These are phyloP conservation scores for Halocynthia aurantium DNA, from an alignment of 23 tunicate species.

Conservation along the genomic window DNA sequence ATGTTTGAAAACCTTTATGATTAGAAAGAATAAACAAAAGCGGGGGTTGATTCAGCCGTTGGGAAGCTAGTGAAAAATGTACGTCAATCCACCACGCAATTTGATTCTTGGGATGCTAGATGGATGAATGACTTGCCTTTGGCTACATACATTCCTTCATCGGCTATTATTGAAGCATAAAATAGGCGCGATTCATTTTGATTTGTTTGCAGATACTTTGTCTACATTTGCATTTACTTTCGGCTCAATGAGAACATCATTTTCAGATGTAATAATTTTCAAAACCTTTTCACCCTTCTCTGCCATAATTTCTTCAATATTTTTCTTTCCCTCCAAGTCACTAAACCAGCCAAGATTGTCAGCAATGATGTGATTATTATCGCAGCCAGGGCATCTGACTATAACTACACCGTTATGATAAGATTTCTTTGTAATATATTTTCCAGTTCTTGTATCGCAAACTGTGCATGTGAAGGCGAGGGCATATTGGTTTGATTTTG, in stretches of 20 bases:
- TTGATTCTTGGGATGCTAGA: background rate
- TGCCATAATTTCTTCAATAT: conserved; percentile 94
- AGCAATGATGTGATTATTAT: conserved; percentile 85
- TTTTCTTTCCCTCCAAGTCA: conserved; percentile 86
- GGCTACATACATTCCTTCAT: background rate
- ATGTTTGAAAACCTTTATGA: too few species aligned
- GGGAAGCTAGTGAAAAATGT: too few species aligned
- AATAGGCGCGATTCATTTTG: too few species aligned
- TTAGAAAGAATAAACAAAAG: too few species aligned
- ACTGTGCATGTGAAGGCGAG: conserved; percentile 86
- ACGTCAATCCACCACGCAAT: too few species aligned
- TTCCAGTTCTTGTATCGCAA: conserved; percentile 52
- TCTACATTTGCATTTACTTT: background rate
- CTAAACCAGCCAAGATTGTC: conserved; percentile 93
- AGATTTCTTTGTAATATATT: conserved; percentile 76
- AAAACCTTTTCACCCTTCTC: conserved; percentile 89
- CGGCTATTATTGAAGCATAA: too few species aligned
- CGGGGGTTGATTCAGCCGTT: too few species aligned
- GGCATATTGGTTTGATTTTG: conserved; percentile 37
- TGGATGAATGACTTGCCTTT: conserved; percentile 1
- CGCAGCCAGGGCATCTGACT: conserved; percentile 81
- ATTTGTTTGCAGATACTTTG: background rate
- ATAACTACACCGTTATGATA: conserved; percentile 95
- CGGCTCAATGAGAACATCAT: conserved; percentile 60
- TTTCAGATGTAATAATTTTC: conserved; percentile 21